phyloP scores from a whole-genome alignment of 2,113 vertebrate species.

The Diadophis punctatus region DNA sequence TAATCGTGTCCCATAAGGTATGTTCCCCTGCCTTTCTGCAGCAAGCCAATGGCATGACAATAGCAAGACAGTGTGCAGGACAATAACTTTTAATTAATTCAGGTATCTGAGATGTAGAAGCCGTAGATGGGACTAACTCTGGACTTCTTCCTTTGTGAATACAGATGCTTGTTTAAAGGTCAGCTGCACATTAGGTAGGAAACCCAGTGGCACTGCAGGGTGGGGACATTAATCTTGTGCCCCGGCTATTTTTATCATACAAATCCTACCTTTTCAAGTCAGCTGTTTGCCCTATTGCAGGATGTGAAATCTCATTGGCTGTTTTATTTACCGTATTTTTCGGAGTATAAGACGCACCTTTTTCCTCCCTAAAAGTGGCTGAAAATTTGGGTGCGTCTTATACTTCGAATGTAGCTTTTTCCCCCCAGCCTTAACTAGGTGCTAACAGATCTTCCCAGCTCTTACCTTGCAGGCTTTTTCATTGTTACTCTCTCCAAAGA shows the following conservation, averaged over 20 bases:
- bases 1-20: constrained; percentile 53
- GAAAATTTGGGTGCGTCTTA: too few relatives aligned
- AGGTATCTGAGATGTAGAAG: neutral
- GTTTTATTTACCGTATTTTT: too few relatives aligned
- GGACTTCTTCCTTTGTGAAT: neutral
- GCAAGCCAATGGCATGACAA: constrained; percentile 56
- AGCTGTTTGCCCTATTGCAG: neutral
- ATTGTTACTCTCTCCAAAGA: too few relatives aligned
- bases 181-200: neutral
- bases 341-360: too few relatives aligned
- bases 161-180: neutral
- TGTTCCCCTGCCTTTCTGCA: constrained; percentile 28
- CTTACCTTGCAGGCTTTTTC: too few relatives aligned
- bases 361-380: too few relatives aligned
- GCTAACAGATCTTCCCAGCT: too few relatives aligned
- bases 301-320: neutral
- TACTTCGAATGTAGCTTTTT: too few relatives aligned
- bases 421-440: too few relatives aligned
- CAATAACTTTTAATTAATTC: constrained; percentile 72
- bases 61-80: constrained; percentile 63
- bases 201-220: neutral
- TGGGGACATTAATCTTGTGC: neutral
- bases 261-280: neutral
- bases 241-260: neutral
- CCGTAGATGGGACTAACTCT: neutral